Percentiles rank a stretch among this genome's conserved stretches.
phyloP scores from a whole-genome alignment of 2,888 invertebrate species.

The Brachynemurus nebulosus region DNA sequence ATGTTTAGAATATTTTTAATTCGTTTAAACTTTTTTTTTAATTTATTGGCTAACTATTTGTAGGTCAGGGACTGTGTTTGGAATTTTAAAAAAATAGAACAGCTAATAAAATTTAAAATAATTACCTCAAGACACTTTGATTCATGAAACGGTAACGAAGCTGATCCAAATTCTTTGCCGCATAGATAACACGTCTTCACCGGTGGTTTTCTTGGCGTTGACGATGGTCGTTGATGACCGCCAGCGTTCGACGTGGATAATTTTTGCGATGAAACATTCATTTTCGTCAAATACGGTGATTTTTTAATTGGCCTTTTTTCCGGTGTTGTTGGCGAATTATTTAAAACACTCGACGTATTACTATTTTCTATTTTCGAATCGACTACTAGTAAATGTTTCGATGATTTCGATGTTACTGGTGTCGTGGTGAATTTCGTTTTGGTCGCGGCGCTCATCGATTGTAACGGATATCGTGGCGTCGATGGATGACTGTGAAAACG shows the following conservation, averaged over 20 bases:
- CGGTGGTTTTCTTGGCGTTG: conserved; percentile 19
- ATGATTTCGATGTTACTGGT: conserved; percentile 7
- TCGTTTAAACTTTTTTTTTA: no score
- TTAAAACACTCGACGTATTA: no score
- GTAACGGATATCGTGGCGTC: conserved; percentile 15
- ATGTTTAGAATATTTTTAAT: no score
- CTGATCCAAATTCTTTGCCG: conserved; percentile 49
- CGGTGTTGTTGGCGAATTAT: no score
- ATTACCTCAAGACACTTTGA: conserved; percentile 47
- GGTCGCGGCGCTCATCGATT: conserved; percentile 19
- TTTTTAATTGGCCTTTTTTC: neutral
- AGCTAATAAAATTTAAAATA: no score
- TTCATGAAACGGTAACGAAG: conserved; percentile 49
- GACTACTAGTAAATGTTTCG: neutral
- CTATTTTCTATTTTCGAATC: conserved; percentile 12
- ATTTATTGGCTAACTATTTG: no score
- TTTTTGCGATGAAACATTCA: conserved; percentile 2
- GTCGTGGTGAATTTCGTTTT: no score
- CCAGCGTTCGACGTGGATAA: neutral
- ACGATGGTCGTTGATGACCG: conserved; percentile 2
- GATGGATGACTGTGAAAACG: conserved; percentile 44
- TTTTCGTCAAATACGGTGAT: neutral
- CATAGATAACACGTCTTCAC: conserved; percentile 47
- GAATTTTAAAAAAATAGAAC: no score
- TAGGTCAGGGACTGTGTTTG: no score